phyloP scores from a whole-genome alignment of 64 coral and sea anemone genomes.

The Anthopleura sola region DNA sequence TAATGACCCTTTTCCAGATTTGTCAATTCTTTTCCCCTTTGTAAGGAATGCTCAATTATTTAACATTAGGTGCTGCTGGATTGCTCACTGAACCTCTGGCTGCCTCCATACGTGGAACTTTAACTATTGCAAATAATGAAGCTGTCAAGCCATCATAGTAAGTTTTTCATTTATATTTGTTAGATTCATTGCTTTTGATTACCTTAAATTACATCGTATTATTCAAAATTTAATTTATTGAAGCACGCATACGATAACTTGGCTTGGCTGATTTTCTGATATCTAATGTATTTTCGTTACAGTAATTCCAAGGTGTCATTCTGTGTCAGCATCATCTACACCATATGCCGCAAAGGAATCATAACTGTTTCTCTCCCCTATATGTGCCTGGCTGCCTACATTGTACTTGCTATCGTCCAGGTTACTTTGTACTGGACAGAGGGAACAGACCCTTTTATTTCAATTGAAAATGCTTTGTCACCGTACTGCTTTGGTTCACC shows the following conservation, averaged over 20 bases:
- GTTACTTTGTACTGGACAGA: background rate
- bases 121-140: conserved; percentile 10
- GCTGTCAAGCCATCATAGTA: conserved; percentile 30
- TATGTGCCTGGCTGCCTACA: background rate
- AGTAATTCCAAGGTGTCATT: conserved; percentile 12
- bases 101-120: conserved; percentile 10
- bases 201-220: too few species aligned
- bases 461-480: conserved; percentile 18
- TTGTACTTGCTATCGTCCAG: background rate
- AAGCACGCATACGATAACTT: too few species aligned
- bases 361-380: background rate
- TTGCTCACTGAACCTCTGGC: conserved; percentile 14
- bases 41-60: too few species aligned
- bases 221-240: background rate
- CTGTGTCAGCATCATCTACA: conserved; percentile 10
- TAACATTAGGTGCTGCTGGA: conserved; percentile 15
- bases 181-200: background rate
- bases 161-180: background rate
- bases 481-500: conserved; percentile 23
- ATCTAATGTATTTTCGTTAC: too few species aligned
- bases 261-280: too few species aligned
- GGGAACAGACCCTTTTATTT: background rate
- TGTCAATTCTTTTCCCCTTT: too few species aligned
- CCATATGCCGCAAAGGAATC: background rate
- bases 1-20: too few species aligned